Evolutionary conservation across 2,797 vertebrate genomes (phyloP).

Genomic region (Chelidonichthys spinosus): DNA sequence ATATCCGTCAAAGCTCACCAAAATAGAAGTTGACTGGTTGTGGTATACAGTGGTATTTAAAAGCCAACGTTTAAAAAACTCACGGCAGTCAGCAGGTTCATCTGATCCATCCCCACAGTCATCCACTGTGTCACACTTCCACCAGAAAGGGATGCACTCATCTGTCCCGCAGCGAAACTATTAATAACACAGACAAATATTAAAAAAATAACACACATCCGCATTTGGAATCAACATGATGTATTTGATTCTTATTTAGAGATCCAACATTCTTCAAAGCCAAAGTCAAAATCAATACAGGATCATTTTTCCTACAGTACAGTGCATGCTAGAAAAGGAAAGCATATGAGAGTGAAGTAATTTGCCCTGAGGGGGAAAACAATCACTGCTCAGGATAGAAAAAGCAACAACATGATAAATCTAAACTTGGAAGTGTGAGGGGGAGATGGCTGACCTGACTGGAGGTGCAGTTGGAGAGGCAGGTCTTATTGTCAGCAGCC

Average conservation of each 20-base stretch:
- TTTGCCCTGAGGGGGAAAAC: slow-evolving; percentile 48
- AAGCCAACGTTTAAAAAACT: slow-evolving; percentile 70
- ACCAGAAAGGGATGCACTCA: slow-evolving; percentile 99
- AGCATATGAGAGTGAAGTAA: slow-evolving; percentile 27
- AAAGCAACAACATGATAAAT: slow-evolving; percentile 16
- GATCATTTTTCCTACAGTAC: slow-evolving; percentile 35
- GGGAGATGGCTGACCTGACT: slow-evolving; percentile 89
- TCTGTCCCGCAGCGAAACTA: slow-evolving; percentile 98
- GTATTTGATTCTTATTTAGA: slow-evolving; percentile 25
- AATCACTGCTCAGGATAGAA: slow-evolving; percentile 24
- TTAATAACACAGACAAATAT: slow-evolving; percentile 9
- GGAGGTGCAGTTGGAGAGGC: slow-evolving; percentile 97
- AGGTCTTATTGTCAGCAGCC: slow-evolving; percentile 93
- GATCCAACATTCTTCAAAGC: slow-evolving; percentile 59
- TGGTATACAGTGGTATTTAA: neutral
- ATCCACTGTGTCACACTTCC: slow-evolving; percentile 99
- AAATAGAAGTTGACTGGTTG: neutral
- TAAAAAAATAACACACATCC: neutral
- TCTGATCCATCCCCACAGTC: slow-evolving; percentile 98
- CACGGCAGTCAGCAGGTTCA: slow-evolving; percentile 95
- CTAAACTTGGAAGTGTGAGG: slow-evolving; percentile 8
- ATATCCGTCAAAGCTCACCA: neutral
- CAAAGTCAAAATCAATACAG: slow-evolving; percentile 56
- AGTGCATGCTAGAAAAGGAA: slow-evolving; percentile 28
- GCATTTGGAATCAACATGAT: slow-evolving; percentile 35